phyloP scores from a whole-genome alignment of 2,113 vertebrate species.

The Actenoides lindsayi region DNA sequence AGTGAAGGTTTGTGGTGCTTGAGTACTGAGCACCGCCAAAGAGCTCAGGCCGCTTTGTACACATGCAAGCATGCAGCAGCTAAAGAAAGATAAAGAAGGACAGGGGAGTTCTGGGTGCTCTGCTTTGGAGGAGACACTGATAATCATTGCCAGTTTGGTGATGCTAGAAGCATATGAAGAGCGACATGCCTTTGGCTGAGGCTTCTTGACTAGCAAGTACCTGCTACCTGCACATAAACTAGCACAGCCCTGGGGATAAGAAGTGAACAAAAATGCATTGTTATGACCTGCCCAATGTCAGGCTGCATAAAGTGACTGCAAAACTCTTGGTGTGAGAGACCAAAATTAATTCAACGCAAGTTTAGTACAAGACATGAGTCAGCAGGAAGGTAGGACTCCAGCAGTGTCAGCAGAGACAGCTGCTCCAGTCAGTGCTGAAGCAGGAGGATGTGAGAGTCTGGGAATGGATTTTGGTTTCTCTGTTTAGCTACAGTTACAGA shows the following conservation, averaged over 20 bases:
- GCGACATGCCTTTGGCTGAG: background rate
- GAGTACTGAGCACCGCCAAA: background rate
- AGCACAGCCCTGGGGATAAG: background rate
- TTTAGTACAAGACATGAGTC: background rate
- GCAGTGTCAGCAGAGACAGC: background rate
- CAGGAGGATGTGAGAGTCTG: background rate
- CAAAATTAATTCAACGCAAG: background rate
- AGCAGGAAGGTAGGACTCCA: background rate
- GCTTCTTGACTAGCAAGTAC: background rate
- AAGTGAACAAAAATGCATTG: background rate
- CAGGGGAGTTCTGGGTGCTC: background rate
- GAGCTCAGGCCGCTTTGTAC: background rate
- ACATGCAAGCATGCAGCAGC: accelerated
- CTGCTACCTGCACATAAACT: background rate
- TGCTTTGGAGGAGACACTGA: background rate
- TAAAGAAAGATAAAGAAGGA: background rate
- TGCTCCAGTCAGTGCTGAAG: background rate
- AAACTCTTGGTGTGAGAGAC: background rate
- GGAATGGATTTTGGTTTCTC: background rate
- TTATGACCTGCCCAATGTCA: background rate
- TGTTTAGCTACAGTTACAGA: background rate
- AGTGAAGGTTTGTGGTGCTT: background rate
- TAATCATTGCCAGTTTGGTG: background rate
- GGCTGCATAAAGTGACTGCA: background rate
- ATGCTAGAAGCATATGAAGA: background rate